Conservation (phyloP, 2,888 invertebrate species). For the Halictus quadricinctus region DNA sequence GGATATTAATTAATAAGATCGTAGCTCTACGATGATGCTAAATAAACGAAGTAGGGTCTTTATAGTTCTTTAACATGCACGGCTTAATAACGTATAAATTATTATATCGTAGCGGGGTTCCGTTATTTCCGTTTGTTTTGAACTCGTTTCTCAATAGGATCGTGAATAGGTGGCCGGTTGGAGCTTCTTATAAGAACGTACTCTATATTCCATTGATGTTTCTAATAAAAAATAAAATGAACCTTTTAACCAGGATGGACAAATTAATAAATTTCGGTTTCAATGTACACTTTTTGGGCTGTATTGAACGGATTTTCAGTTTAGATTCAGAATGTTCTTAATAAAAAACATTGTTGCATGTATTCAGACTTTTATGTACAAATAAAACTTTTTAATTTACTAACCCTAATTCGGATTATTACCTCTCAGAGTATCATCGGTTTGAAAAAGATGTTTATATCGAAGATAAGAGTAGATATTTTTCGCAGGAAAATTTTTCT, state of each 20-base stretch:
- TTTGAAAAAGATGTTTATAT: not conserved
- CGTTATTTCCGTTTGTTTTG: conserved; percentile 35
- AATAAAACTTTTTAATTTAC: not conserved
- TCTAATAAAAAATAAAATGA: not conserved
- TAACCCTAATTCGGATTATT: not conserved
- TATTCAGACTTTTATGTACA: not conserved
- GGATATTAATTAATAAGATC: not conserved
- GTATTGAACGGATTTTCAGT: not conserved
- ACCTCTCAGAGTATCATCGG: not conserved
- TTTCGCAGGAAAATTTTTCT: not conserved
- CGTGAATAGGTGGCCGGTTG: not conserved
- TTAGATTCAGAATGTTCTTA: not conserved
- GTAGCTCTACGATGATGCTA: not conserved
- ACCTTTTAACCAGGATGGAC: not conserved
- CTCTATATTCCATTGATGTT: not conserved
- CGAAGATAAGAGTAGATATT: not conserved
- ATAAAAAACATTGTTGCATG: not conserved
- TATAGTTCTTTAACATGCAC: not conserved
- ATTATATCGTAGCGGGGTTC: conserved; percentile 16
- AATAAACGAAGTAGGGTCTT: not conserved
- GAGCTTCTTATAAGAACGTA: not conserved
- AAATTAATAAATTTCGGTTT: not conserved
- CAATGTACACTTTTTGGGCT: not conserved
- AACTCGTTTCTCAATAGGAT: conserved; percentile 23
- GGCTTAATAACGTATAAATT: conserved; percentile 9